A percentile compares a stretch with the other conserved stretches of the same genome.
Evolutionary conservation across 2,113 vertebrate species (phyloP).

Genomic region (Noturus placidus): DNA sequence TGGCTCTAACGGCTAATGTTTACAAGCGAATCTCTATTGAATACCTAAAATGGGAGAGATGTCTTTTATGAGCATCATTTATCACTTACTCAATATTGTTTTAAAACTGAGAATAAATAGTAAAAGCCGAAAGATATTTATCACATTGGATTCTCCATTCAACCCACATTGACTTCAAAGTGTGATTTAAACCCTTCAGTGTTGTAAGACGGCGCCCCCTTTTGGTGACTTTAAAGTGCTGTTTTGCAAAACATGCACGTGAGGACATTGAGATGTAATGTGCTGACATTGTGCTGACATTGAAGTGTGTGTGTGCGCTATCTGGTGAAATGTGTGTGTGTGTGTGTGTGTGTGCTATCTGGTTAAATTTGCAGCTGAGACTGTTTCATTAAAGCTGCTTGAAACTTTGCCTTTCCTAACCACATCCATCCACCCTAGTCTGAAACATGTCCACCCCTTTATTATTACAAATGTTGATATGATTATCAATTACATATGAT

Average conservation of each 20-base stretch:
- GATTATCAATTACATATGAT: too few species aligned
- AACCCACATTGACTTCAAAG: neutral
- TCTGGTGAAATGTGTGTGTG: neutral
- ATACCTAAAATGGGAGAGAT: neutral
- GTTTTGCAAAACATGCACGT: neutral
- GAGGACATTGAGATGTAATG: neutral
- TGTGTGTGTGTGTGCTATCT: neutral
- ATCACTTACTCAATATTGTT: neutral
- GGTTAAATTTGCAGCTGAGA: neutral
- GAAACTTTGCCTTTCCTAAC: neutral
- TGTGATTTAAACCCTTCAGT: neutral
- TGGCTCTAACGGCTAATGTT: neutral
- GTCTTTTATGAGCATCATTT: neutral
- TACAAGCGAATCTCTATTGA: neutral
- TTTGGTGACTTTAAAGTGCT: neutral
- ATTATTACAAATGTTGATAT: neutral
- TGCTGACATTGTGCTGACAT: neutral
- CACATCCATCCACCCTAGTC: neutral
- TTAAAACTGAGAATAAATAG: neutral
- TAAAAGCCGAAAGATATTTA: neutral
- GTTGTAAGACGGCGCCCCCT: neutral
- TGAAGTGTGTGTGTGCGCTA: neutral
- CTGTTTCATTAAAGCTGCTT: neutral
- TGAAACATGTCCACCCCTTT: neutral
- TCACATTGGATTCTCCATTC: neutral